These are phyloP conservation scores for Gallinago solitaria DNA, from an alignment of 2,797 vertebrate species.

Conservation along the genomic window DNA sequence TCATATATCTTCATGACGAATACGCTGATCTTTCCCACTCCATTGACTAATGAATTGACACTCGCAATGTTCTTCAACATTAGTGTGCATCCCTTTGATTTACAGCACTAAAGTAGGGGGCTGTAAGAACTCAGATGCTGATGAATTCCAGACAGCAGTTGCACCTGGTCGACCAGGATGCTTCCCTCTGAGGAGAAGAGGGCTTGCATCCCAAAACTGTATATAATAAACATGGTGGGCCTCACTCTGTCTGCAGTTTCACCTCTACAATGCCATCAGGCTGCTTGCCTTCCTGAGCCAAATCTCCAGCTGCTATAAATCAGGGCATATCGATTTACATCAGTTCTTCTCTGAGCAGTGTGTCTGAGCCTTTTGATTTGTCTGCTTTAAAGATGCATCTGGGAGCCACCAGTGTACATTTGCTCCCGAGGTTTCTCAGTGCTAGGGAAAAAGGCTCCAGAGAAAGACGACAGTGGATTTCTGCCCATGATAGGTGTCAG, in stretches of 20 bases:
- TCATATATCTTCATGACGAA: conserved; percentile 66
- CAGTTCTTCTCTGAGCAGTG: background rate
- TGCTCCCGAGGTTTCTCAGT: background rate
- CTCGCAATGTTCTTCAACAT: background rate
- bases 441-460: background rate
- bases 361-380: background rate
- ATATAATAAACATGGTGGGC: background rate
- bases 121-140: background rate
- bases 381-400: background rate
- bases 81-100: conserved; percentile 31
- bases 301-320: background rate
- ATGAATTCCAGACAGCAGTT: conserved; percentile 28
- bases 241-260: conserved; percentile 8
- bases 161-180: background rate
- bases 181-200: background rate
- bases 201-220: background rate
- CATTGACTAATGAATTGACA: conserved; percentile 67
- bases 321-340: background rate
- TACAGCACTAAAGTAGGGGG: background rate
- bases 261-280: background rate
- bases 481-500: fast-evolving
- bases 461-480: background rate
- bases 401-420: background rate
- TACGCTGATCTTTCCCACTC: conserved; percentile 35
- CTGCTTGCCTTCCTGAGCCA: background rate